A percentile compares a stretch with the other conserved stretches of the same genome.
These are phyloP conservation scores for Elanoides forficatus DNA, from an alignment of 2,113 vertebrate genomes.

Conservation along the genomic window DNA sequence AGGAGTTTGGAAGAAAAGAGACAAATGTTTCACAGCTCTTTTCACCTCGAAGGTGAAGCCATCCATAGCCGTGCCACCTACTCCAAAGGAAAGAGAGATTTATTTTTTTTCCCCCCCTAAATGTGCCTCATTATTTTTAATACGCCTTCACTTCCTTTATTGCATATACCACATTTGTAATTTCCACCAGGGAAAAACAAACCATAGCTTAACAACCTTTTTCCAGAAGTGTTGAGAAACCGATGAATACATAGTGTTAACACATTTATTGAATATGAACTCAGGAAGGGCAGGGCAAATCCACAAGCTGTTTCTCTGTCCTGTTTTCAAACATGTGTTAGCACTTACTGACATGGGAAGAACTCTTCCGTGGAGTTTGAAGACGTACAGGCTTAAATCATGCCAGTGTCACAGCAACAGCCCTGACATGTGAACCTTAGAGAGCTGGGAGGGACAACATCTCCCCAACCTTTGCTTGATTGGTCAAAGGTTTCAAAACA, in stretches of 20 bases:
- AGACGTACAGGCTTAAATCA: constrained; percentile 14
- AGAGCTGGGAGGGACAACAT: neutral
- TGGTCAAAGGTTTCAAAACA: neutral
- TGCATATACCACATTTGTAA: constrained; percentile 38
- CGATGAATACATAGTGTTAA: constrained; percentile 46
- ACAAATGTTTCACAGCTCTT: neutral
- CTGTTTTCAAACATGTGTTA: constrained; percentile 66
- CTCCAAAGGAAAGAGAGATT: neutral
- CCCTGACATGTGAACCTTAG: neutral
- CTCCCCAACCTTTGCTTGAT: neutral
- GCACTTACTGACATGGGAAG: constrained; percentile 67
- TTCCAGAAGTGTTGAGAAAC: constrained; percentile 50
- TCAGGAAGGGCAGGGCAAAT: constrained; percentile 46
- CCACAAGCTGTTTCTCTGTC: constrained; percentile 48
- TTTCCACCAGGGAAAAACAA: constrained; percentile 57
- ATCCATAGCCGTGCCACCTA: neutral
- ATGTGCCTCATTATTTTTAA: constrained; percentile 26
- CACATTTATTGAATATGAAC: constrained; percentile 61
- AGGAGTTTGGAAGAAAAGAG: neutral
- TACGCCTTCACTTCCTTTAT: constrained; percentile 43
- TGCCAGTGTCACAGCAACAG: neutral
- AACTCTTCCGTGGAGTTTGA: neutral
- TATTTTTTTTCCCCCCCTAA: neutral
- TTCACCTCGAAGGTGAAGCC: constrained; percentile 19
- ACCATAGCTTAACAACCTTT: constrained; percentile 44